Base-by-base conservation (phyloP, 2,888 invertebrate species). In the Pandemis corylana region DNA sequence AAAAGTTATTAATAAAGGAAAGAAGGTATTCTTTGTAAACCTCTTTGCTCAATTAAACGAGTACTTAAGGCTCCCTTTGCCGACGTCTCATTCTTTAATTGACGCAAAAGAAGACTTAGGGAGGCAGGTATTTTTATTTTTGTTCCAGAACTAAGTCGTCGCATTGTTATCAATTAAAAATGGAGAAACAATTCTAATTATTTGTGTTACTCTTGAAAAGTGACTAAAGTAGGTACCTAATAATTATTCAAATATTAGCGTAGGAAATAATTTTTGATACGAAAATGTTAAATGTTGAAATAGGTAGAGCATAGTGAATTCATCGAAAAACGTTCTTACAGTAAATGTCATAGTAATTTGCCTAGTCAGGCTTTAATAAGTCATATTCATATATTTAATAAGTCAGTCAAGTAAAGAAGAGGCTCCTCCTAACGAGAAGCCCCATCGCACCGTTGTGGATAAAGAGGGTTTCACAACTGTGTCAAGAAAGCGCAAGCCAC, bases 91-190 rank as follows among this genome's bases (percentile, higher is more conserved):
- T 78, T 77, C 71, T 78, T 77, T 78, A 79, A 79, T 78, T 78
- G 79, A 75, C 75, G 76, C 71, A 64, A 62, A 76, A 76, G 77
- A 74, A 73, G 61, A 66, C 74, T 44, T 75, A 75, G 69, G 71
- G 51, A 73, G 69, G 71, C 59, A 73, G 77, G 76, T 70, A 76
- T 76, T 76, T 78, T 71, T 15, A 63, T 76, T 76, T 75, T 20
- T 64, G 68, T 76, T 73, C 9, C 20, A 28, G 65, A 68, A 76
- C 62, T 71, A 59, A 77, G 78, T 71, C 64, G 77, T 76, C 62
- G 67, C 66, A 72, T 77, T 77, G 78, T 76, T 79, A 78, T 71
- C 73, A 83, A 84, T 83, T 84, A 51, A 70, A 73, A 49, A 15
- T 13, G 15, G 20, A 46, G 20, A 59, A 69, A 49, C 28, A 64